A percentile compares a stretch with the other conserved stretches of the same genome.
Conservation (phyloP, 2,113 vertebrate genomes). For the Pedionomus torquatus region DNA sequence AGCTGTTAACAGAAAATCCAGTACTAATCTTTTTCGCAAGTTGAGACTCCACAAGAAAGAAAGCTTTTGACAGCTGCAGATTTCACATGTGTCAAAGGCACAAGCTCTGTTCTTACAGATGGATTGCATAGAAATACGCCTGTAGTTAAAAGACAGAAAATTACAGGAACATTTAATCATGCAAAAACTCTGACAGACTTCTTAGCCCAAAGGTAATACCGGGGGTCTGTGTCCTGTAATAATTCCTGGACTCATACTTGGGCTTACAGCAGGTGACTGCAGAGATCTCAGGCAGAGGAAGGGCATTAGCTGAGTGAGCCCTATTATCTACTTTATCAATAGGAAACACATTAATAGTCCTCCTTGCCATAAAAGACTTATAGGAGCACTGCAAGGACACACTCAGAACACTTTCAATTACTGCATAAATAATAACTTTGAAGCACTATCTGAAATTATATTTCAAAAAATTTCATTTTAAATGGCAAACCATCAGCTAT, state of each 20-base stretch:
- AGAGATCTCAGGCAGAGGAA: not conserved
- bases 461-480: not conserved
- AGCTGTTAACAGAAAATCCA: not conserved
- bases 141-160: not conserved
- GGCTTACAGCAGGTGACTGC: not conserved
- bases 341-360: not conserved
- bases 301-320: not conserved
- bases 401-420: not conserved
- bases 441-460: not conserved
- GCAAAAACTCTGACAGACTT: not conserved
- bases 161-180: not conserved
- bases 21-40: not conserved
- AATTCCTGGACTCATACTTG: not conserved
- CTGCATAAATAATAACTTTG: not conserved
- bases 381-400: not conserved
- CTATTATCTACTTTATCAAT: not conserved
- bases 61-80: conserved; percentile 3
- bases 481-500: not conserved
- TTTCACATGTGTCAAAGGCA: not conserved
- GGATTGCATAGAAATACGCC: not conserved
- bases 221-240: not conserved
- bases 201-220: not conserved
- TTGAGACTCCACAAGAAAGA: not conserved
- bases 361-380: not conserved
- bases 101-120: not conserved